A percentile compares a stretch with the other conserved stretches of the same genome.
phyloP scores from a whole-genome alignment of 2,113 vertebrate genomes.

The Suncus etruscus region DNA sequence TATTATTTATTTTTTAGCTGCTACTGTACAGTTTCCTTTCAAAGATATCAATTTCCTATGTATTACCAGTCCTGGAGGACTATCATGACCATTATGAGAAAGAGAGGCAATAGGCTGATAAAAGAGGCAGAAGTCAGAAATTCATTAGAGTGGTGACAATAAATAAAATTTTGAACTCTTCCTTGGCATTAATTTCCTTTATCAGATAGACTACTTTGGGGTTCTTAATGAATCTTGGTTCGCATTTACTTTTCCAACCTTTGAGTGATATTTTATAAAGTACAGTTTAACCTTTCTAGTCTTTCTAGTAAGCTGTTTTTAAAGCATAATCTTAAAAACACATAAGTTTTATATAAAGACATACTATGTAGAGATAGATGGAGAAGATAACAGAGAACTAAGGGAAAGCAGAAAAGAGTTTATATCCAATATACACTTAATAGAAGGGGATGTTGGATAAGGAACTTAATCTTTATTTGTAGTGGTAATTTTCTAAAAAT shows the following conservation, averaged over 20 bases:
- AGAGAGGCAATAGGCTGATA: not conserved
- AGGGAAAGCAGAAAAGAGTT: too few relatives aligned
- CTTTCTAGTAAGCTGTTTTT: not conserved
- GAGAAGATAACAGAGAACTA: too few relatives aligned
- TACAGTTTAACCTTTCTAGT: not conserved
- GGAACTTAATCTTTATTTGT: not conserved
- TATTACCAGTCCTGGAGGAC: too few relatives aligned
- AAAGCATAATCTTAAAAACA: not conserved
- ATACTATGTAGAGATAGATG: too few relatives aligned
- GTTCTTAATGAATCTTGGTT: not conserved
- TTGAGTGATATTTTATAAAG: not conserved
- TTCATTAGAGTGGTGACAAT: not conserved
- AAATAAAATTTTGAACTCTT: rapidly evolving
- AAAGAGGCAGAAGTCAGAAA: not conserved
- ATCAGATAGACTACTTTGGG: not conserved
- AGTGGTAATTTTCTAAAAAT: not conserved
- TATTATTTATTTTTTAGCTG: not conserved
- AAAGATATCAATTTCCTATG: not conserved
- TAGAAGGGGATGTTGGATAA: not conserved
- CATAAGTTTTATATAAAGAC: too few relatives aligned
- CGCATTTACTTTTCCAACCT: not conserved
- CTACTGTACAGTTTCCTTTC: not conserved
- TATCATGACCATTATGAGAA: not conserved
- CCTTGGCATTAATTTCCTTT: not conserved
- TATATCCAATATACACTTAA: not conserved